phyloP scores from a whole-genome alignment of 2,797 vertebrate genomes.

The Cephalopachus bancanus region DNA sequence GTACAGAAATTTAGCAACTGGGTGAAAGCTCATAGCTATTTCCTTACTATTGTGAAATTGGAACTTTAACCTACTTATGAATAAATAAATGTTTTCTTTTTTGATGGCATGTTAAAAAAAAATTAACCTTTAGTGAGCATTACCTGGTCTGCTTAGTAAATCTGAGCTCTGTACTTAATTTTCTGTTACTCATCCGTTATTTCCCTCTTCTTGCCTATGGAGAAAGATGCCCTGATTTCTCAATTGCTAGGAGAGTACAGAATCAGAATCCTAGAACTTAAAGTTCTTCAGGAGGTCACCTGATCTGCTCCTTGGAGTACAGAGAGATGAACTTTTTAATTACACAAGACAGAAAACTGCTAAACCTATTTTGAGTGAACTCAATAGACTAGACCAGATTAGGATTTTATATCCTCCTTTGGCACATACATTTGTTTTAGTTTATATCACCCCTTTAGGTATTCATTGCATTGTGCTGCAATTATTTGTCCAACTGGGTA shows the following conservation, averaged over 20 bases:
- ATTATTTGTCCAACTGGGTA: background rate
- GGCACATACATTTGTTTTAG: background rate
- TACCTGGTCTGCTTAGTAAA: background rate
- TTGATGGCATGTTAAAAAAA: constrained; percentile 15
- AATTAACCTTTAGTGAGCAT: background rate
- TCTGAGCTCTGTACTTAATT: background rate
- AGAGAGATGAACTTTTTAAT: constrained; percentile 40
- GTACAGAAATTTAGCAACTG: constrained; percentile 37
- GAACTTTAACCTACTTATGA: constrained; percentile 45
- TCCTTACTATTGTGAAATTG: background rate
- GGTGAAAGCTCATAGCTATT: background rate
- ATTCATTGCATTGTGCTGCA: background rate
- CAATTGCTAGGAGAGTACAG: background rate
- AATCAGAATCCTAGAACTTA: background rate
- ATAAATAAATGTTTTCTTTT: constrained; percentile 42
- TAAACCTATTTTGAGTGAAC: background rate
- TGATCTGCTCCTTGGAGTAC: background rate
- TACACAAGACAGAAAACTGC: background rate
- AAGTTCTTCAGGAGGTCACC: background rate
- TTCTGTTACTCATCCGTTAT: background rate
- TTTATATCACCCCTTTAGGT: background rate
- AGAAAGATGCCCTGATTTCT: constrained; percentile 47
- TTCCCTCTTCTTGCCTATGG: background rate
- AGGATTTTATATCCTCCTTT: background rate
- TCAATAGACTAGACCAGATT: background rate